These are phyloP conservation scores for Gephyroberyx darwinii DNA, from an alignment of 2,797 vertebrate species.

Conservation along the genomic window DNA sequence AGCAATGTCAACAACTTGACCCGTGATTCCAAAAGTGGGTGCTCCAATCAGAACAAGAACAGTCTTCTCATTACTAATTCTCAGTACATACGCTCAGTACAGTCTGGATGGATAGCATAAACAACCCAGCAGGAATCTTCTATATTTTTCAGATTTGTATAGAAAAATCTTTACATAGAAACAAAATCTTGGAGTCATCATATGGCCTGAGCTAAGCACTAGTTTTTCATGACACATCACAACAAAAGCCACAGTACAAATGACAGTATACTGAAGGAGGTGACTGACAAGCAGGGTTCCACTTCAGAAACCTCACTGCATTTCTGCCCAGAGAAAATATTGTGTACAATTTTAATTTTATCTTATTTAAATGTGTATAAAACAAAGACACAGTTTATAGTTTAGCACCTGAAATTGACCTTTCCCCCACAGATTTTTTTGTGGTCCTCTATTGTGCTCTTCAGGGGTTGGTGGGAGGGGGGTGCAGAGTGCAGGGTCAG, in stretches of 20 bases:
- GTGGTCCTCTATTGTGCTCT: conserved; percentile 37
- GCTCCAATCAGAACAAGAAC: conserved; percentile 26
- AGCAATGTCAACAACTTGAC: conserved; percentile 34
- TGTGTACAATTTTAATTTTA: conserved; percentile 64
- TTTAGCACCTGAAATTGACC: conserved; percentile 62
- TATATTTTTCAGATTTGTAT: not conserved
- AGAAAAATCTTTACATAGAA: not conserved
- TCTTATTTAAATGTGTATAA: conserved; percentile 56
- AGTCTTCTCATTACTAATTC: conserved; percentile 23
- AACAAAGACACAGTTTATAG: conserved; percentile 39
- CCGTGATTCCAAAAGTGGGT: conserved; percentile 26
- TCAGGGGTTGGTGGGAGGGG: conserved; percentile 16
- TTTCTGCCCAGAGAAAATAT: conserved; percentile 55
- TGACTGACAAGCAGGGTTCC: conserved; percentile 61
- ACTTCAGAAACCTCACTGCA: conserved; percentile 59
- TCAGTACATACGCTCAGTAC: too few species aligned
- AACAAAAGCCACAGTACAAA: conserved; percentile 47
- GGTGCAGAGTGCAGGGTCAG: conserved; percentile 46
- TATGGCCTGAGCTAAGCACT: conserved; percentile 24
- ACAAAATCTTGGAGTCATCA: conserved; percentile 6
- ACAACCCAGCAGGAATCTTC: not conserved
- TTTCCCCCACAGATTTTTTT: conserved; percentile 28
- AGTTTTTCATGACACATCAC: conserved; percentile 34
- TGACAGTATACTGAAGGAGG: conserved; percentile 42
- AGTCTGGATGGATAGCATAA: conserved; percentile 23